Base-by-base conservation (phyloP, 2,797 vertebrate genomes). In the Gadopsis bispinosus region DNA sequence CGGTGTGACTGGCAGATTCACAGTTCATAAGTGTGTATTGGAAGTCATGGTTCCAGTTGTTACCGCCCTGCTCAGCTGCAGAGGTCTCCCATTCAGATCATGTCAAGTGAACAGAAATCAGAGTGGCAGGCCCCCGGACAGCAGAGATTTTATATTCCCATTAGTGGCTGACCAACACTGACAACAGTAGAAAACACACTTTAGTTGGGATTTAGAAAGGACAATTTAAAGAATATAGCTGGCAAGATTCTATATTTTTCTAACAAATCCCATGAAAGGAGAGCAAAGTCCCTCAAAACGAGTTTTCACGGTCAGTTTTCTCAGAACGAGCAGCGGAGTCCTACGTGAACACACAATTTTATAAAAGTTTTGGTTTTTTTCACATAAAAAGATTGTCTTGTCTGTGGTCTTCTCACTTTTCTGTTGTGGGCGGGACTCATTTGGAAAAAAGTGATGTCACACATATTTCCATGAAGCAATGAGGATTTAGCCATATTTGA, bases 1-100 rank as follows among this genome's bases (percentile, higher is more conserved):
- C 7, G 13, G 33, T 39, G 59, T 58, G 75, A 87, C 43, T 73
- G 77, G 81, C 70, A 84, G 48, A 55, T 70, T 79, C 63, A 59
- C 51, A 68, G 76, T 82, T 72, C 65, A 61, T 65, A 73, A 54
- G 33, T 75, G 59, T 75, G 73, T 75, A 66, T 53, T 61, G 56
- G 48, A 73, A 58, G 77, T 87, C 80, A 81, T 84, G 87, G 83
- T 85, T 78, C 76, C 9, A 11, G 55, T 22, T 77, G 77, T 75
- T 29, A 35, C 43, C 16, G 19, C 51, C 1, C 29, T n/a, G 74
- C 69, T 45, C 71, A 9, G 72, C 59, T 56, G 53, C 26, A 12
- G 62, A 73, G 45, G 19, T 53, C 33, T 81, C 37, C 70, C 60
- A 77, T 82, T 90, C 81, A 78, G 61, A 73, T 87, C 70, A 55